Evolutionary conservation across 2,888 invertebrate genomes (phyloP), one percentile per base, ranked within the genome.

Genomic region (Drosophila macrospina): DNA sequence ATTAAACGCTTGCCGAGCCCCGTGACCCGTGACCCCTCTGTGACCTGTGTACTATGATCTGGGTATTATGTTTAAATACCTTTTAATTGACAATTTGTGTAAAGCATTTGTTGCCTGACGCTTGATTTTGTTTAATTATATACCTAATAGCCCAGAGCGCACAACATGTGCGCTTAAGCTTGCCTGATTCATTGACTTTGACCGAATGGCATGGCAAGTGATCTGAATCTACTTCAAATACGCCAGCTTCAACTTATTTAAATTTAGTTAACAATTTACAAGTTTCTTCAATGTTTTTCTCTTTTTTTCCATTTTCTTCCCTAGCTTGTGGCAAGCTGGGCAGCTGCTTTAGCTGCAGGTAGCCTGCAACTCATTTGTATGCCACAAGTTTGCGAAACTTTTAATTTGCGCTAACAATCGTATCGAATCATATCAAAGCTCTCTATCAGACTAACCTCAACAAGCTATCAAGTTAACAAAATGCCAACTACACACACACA

Each of bases 51-150:
- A 51, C 56, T 37, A 24, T 70, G 74, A 71, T 75, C 73, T 75
- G 82, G 86, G 83, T 89, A 90, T 91, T 91, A 89, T 76, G 86
- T 78, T 88, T 90, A 91, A 91, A 91, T 91, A 89, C 91, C 90
- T 86, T 90, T 90, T 91, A 91, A 91, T 91, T 91, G 91, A 91
- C 91, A 90, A 82, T 88, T 88, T 84, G 83, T 84, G 83, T 86
- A 80, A 61, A 60, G 61, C 67, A 70, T 78, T 88, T 73, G 85
- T 84, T 74, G 81, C 56, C 50, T 68, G 81, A 81, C 72, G 81
- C 57, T 60, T 73, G 76, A 89, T 74, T 78, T 74, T 74, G 80
- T 74, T 86, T 80, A 76, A 86, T 88, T 72, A 70, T 85, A 44
- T 60, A 16, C 16, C 55, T 26, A 44, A 37, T 41, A 52, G 44